phyloP scores from a whole-genome alignment of 1,140 invertebrate genomes.

The Antheraea pernyi region DNA sequence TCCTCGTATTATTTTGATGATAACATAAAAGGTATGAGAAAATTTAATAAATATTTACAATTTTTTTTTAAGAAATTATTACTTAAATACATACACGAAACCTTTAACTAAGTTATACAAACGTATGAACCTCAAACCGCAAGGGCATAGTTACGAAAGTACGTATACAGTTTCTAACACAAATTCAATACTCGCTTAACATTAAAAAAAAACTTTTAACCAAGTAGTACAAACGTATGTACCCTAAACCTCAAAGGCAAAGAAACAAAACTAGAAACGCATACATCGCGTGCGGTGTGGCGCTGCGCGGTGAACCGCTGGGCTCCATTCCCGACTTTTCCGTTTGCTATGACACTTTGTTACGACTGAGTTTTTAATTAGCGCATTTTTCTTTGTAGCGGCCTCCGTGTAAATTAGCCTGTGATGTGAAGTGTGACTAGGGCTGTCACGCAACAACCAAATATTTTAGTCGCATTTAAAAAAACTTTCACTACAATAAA shows the following conservation, averaged over 20 bases:
- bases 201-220: background rate
- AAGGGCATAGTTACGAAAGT: background rate
- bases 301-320: conserved; percentile 4
- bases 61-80: too few relatives aligned
- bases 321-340: conserved; percentile 23
- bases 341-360: conserved; percentile 51
- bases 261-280: conserved; percentile 14
- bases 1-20: too few relatives aligned
- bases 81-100: too few relatives aligned
- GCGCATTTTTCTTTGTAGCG: conserved; percentile 55
- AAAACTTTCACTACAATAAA: too few relatives aligned
- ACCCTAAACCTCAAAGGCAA: conserved; percentile 4
- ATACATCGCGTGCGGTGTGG: background rate
- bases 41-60: conserved; percentile 14
- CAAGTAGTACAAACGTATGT: background rate
- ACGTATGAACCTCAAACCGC: background rate
- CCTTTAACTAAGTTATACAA: background rate
- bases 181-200: too few relatives aligned
- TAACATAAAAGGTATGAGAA: conserved; percentile 1
- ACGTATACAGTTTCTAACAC: too few relatives aligned
- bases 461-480: too few relatives aligned
- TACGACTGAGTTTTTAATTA: conserved; percentile 62
- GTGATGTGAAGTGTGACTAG: conserved; percentile 42
- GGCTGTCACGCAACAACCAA: background rate
- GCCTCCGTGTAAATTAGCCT: conserved; percentile 52